Percentiles rank a stretch among this genome's conserved stretches.
These are phyloP conservation scores for Bruchidius siliquastri DNA, from an alignment of 2,888 invertebrate species.

Conservation along the genomic window DNA sequence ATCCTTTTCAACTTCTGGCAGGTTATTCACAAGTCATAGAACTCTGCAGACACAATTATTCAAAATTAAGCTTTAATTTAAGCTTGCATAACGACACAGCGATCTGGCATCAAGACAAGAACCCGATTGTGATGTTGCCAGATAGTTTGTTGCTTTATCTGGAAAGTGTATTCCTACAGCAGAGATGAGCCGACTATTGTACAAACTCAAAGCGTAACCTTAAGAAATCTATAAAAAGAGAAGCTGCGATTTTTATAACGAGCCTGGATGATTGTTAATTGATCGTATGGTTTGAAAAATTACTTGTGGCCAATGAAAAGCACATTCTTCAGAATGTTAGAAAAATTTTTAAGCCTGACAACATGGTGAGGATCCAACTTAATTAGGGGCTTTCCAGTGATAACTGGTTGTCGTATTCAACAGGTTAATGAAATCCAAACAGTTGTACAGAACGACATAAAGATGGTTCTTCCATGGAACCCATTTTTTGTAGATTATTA, in stretches of 20 bases:
- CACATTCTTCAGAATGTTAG: no score
- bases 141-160: background rate
- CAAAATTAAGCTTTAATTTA: background rate
- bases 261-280: no score
- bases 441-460: no score
- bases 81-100: slow-evolving; percentile 1
- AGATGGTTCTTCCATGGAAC: no score
- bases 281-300: no score
- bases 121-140: background rate
- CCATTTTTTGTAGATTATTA: no score
- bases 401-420: background rate
- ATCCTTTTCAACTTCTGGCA: slow-evolving; percentile 3
- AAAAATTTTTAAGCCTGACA: no score
- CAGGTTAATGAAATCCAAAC: no score
- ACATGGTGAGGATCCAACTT: background rate
- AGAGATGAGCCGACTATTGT: background rate
- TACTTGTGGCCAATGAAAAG: no score
- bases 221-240: no score
- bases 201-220: no score
- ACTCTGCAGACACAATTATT: background rate
- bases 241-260: no score
- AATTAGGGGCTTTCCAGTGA: background rate
- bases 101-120: slow-evolving; percentile 1
- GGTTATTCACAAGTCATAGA: background rate
- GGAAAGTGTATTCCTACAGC: background rate